These are phyloP conservation scores for Druon quercuslanigerum DNA, from an alignment of 1,140 invertebrate genomes.

Conservation along the genomic window DNA sequence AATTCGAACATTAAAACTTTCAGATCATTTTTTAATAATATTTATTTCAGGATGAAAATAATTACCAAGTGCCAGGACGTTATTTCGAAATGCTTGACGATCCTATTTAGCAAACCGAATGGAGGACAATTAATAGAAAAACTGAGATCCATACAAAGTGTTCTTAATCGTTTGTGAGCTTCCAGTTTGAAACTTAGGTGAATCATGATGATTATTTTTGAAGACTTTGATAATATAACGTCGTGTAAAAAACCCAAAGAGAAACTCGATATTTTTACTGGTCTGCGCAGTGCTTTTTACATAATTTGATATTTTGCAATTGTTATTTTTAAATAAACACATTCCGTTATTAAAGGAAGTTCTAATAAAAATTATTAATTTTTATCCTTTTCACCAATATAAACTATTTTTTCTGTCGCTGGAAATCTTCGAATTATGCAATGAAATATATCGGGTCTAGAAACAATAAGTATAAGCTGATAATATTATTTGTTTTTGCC, in stretches of 20 bases:
- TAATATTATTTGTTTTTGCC: no score
- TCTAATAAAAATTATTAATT: not conserved
- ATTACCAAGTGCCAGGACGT: constrained; percentile 81
- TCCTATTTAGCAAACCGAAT: constrained; percentile 82
- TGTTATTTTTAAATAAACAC: constrained; percentile 16
- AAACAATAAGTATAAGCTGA: no score
- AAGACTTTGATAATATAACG: not conserved
- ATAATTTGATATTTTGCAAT: not conserved
- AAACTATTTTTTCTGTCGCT: no score
- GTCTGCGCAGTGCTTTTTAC: not conserved
- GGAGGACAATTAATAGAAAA: constrained; percentile 76
- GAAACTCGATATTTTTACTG: constrained; percentile 4
- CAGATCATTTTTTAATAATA: constrained; percentile 32
- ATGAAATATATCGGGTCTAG: no score
- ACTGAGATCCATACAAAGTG: constrained; percentile 76
- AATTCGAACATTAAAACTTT: no score
- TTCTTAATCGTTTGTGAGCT: constrained; percentile 70
- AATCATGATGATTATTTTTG: not conserved
- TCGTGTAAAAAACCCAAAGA: constrained; percentile 8
- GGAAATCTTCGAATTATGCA: no score
- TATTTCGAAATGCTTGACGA: constrained; percentile 80
- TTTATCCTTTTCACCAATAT: no score
- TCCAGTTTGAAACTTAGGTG: not conserved
- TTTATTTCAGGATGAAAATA: constrained; percentile 76
- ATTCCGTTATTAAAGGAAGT: not conserved